Conservation (phyloP, 2,888 invertebrate genomes). For the Ichneumoninae sp. region DNA sequence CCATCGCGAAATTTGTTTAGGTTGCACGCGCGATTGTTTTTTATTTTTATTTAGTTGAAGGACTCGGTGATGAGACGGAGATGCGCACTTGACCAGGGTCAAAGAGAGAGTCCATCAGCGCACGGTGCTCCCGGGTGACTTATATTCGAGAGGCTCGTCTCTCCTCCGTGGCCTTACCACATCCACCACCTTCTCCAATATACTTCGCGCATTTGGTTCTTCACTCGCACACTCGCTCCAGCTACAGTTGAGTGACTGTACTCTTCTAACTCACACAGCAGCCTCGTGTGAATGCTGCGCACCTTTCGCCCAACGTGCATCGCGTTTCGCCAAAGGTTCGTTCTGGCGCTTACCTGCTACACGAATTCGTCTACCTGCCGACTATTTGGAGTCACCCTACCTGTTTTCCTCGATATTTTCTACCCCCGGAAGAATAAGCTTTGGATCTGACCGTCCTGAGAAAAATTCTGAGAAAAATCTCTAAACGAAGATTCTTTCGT, state of each 20-base stretch:
- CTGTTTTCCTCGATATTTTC: neutral
- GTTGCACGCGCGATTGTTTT: constrained; percentile 22
- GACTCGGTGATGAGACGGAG: constrained; percentile 69
- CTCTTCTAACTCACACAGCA: constrained; percentile 25
- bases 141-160: constrained; percentile 78
- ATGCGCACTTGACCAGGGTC: constrained; percentile 80
- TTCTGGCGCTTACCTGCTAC: constrained; percentile 39
- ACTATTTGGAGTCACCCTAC: constrained; percentile 17
- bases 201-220: constrained; percentile 42
- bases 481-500: neutral
- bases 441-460: neutral
- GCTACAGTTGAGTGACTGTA: neutral
- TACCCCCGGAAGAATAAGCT: neutral
- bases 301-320: constrained; percentile 48
- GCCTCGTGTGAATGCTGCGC: constrained; percentile 37
- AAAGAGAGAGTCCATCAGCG: constrained; percentile 81
- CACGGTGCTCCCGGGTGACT: constrained; percentile 76
- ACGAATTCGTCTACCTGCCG: constrained; percentile 50
- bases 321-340: constrained; percentile 36
- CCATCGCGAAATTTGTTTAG: constrained; percentile 28
- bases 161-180: constrained; percentile 64
- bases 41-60: neutral
- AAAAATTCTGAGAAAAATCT: constrained; percentile 2
- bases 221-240: constrained; percentile 49
- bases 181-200: constrained; percentile 70